These are phyloP conservation scores for Geopemphigus sp. DNA, from an alignment of 1,140 invertebrate genomes.

Conservation along the genomic window DNA sequence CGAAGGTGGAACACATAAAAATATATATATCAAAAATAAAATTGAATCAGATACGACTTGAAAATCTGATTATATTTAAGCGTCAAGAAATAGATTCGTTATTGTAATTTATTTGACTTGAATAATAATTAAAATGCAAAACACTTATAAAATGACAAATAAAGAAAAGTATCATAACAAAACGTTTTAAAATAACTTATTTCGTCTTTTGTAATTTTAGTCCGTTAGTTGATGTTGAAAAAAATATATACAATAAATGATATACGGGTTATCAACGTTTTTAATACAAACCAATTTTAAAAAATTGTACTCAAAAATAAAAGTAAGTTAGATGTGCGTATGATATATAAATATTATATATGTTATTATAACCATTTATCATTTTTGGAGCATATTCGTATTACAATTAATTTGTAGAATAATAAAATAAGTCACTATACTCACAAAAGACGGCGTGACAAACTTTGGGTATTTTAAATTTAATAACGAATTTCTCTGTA, in stretches of 20 bases:
- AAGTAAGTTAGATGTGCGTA: background rate
- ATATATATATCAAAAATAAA: background rate
- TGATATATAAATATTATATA: background rate
- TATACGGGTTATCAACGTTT: background rate
- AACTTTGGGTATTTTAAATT: background rate
- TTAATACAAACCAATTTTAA: conserved; percentile 3
- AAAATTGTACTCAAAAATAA: conserved; percentile 23
- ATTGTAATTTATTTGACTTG: conserved; percentile 11
- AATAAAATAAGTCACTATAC: conserved; percentile 14
- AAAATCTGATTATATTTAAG: conserved; percentile 1
- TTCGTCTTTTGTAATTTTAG: background rate
- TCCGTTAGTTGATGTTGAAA: background rate
- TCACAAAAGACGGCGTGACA: conserved; percentile 7
- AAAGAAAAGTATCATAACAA: background rate
- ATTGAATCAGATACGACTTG: background rate
- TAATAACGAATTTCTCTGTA: too few species aligned
- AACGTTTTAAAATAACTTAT: conserved; percentile 6
- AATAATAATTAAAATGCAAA: conserved; percentile 36
- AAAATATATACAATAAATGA: background rate
- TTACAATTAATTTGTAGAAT: conserved; percentile 24
- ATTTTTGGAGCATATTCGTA: background rate
- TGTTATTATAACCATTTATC: background rate
- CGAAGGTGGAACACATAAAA: background rate
- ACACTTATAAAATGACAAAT: background rate
- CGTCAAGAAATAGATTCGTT: background rate